Percentiles rank a stretch among this genome's conserved stretches.
Conservation (phyloP, 2,113 vertebrate genomes). For the Genyomyrus donnyi region DNA sequence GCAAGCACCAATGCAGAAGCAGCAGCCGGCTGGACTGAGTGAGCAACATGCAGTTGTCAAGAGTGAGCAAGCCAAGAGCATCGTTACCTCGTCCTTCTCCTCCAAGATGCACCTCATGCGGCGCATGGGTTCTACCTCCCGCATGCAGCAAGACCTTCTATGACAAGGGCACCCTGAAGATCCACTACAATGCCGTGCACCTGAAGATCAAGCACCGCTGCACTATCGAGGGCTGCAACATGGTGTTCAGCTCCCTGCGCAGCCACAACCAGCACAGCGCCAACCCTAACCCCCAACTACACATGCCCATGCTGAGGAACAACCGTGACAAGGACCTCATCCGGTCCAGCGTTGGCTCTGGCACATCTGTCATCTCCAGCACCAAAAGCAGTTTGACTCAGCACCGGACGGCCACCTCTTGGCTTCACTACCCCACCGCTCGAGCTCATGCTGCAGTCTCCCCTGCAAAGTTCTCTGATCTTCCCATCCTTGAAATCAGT, state of each 20-base stretch:
- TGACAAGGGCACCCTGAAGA: constrained; percentile 96
- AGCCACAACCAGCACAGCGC: constrained; percentile 91
- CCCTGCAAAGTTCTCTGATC: constrained; percentile 69
- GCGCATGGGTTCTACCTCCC: no score
- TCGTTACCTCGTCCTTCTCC: constrained; percentile 42
- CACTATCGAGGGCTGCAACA: no score
- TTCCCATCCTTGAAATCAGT: constrained; percentile 74
- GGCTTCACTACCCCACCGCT: constrained; percentile 75
- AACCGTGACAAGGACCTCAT: constrained; percentile 78
- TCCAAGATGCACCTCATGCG: constrained; percentile 28
- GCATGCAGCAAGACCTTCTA: constrained; percentile 92
- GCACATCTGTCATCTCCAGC: constrained; percentile 65
- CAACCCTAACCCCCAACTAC: constrained; percentile 87
- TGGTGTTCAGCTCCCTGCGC: constrained; percentile 72
- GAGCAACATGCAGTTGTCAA: constrained; percentile 58
- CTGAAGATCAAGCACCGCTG: no score
- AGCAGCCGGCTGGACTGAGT: constrained; percentile 66
- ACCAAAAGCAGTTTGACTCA: constrained; percentile 57
- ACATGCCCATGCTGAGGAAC: constrained; percentile 73
- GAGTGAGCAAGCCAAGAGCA: constrained; percentile 51
- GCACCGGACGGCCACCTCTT: constrained; percentile 67
- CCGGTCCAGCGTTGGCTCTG: constrained; percentile 67
- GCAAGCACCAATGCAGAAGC: constrained; percentile 30
- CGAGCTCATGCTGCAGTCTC: constrained; percentile 71
- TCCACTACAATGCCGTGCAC: constrained; percentile 72